These are phyloP conservation scores for Acleris cristana DNA, from an alignment of 2,888 invertebrate species.

Conservation along the genomic window DNA sequence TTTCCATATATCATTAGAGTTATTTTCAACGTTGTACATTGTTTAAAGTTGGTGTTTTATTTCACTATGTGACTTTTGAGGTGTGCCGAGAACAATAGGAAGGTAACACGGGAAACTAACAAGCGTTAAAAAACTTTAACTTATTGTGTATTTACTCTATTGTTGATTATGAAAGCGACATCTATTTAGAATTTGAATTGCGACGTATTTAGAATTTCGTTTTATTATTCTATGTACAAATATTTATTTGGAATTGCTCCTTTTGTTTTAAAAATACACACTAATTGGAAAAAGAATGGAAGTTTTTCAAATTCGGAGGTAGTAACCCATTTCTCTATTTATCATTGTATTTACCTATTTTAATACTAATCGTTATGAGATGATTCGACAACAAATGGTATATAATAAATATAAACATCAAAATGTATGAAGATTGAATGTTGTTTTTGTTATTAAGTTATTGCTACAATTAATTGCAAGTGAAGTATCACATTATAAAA, in stretches of 20 bases:
- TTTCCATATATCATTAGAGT: too few species aligned
- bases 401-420: too few species aligned
- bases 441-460: too few species aligned
- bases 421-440: too few species aligned
- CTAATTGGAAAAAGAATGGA: neutral
- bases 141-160: slow-evolving; percentile 34
- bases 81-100: slow-evolving; percentile 8
- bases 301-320: neutral
- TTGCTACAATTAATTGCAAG: too few species aligned
- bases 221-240: slow-evolving; percentile 35
- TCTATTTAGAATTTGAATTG: slow-evolving; percentile 40
- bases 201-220: slow-evolving; percentile 38
- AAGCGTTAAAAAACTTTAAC: slow-evolving; percentile 26
- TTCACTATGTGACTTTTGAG: slow-evolving; percentile 7
- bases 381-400: too few species aligned
- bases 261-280: slow-evolving; percentile 11
- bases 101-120: slow-evolving; percentile 5
- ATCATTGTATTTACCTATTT: too few species aligned
- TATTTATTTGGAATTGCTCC: slow-evolving; percentile 27
- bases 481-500: too few species aligned
- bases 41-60: neutral
- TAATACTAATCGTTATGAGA: too few species aligned
- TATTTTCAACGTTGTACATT: too few species aligned
- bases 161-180: slow-evolving; percentile 35
- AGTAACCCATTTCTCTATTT: too few species aligned